Evolutionary conservation across 2,113 vertebrate species (phyloP).

Genomic region (Catharus fuscescens): DNA sequence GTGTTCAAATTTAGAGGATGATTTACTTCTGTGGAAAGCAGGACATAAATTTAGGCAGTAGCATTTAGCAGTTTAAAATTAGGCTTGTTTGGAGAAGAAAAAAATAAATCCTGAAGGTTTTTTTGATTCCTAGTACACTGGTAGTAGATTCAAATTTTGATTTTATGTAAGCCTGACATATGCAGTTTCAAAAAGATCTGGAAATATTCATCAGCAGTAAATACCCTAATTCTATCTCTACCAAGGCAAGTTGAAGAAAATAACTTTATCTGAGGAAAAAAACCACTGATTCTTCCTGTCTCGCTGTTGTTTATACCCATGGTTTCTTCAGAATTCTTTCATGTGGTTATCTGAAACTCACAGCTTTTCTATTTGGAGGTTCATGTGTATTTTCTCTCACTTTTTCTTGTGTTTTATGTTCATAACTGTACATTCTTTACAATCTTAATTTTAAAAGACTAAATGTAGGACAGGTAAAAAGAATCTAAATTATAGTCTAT

Average conservation of each 20-base stretch:
- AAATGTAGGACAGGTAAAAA: neutral
- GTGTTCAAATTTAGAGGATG: neutral
- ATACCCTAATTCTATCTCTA: neutral
- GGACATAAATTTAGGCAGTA: neutral
- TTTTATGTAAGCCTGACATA: neutral
- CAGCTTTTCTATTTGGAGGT: neutral
- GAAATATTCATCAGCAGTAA: neutral
- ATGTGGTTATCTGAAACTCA: neutral
- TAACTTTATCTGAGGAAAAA: neutral
- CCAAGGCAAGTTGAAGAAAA: neutral
- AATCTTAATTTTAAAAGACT: neutral
- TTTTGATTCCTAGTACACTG: neutral
- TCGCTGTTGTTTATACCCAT: neutral
- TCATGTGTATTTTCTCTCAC: neutral
- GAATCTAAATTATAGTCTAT: neutral
- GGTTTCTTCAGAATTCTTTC: neutral
- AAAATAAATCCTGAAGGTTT: neutral
- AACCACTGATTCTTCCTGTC: accelerated
- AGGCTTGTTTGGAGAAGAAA: neutral
- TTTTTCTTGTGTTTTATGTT: neutral
- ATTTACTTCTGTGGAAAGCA: neutral
- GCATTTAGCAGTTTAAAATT: neutral
- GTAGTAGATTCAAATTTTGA: neutral
- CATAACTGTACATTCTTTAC: neutral
- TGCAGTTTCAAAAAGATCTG: neutral